These are phyloP conservation scores for Neodontobutis hainanensis DNA, from an alignment of 2,113 vertebrate genomes.

Conservation along the genomic window DNA sequence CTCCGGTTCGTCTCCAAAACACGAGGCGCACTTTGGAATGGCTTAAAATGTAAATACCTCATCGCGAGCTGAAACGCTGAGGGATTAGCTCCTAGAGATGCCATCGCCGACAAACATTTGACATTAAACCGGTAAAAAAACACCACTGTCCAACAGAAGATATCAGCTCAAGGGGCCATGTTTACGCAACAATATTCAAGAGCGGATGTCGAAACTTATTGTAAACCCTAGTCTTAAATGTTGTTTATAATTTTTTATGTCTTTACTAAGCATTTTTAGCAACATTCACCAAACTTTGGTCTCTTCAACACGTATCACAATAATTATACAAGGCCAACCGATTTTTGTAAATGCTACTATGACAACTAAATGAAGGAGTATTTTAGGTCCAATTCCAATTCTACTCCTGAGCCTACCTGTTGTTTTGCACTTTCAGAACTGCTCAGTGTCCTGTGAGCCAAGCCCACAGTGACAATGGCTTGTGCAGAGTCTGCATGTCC, in stretches of 20 bases:
- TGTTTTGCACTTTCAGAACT: no score
- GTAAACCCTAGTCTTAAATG: not conserved
- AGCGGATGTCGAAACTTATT: no score
- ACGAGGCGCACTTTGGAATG: not conserved
- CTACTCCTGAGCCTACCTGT: no score
- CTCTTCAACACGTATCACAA: no score
- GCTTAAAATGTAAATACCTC: slow-evolving; percentile 18
- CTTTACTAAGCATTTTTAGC: not conserved
- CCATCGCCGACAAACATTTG: slow-evolving; percentile 10
- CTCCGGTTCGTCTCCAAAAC: slow-evolving; percentile 6
- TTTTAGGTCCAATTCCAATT: no score
- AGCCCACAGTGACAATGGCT: no score
- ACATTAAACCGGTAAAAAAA: not conserved
- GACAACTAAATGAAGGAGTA: no score
- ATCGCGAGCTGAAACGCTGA: not conserved
- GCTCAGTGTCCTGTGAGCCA: no score
- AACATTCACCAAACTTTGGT: not conserved
- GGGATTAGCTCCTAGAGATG: slow-evolving; percentile 24
- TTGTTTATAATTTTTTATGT: not conserved
- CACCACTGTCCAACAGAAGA: not conserved
- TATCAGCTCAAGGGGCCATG: not conserved
- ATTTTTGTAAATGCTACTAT: no score
- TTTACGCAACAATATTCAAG: not conserved
- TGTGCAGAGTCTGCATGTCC: no score
- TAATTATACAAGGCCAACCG: no score